These are phyloP conservation scores for Hydrotaea diabolus DNA, from an alignment of 2,888 invertebrate species.

Conservation along the genomic window DNA sequence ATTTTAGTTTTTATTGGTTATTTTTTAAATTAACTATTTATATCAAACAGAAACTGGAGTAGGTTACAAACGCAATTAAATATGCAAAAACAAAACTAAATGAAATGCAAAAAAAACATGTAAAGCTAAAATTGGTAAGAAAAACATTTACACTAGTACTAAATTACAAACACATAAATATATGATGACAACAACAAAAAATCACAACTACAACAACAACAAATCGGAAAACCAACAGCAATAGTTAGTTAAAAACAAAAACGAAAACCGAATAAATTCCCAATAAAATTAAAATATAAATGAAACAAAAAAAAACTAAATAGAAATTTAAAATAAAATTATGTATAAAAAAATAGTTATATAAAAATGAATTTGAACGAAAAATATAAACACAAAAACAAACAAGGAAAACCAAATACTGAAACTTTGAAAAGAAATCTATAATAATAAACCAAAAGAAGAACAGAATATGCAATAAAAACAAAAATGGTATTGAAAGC, in stretches of 20 bases:
- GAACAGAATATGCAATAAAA: slow-evolving; percentile 69
- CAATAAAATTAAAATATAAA: slow-evolving; percentile 42
- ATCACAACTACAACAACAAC: slow-evolving; percentile 1
- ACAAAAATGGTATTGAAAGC: slow-evolving; percentile 61
- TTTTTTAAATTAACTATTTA: slow-evolving; percentile 37
- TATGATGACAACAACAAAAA: slow-evolving; percentile 15
- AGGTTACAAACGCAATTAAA: slow-evolving; percentile 17
- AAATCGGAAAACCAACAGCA: slow-evolving; percentile 50
- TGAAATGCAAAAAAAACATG: slow-evolving; percentile 9
- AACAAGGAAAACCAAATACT: slow-evolving; percentile 69
- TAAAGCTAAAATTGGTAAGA: slow-evolving; percentile 11
- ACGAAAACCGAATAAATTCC: slow-evolving; percentile 34
- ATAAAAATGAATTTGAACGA: slow-evolving; percentile 42
- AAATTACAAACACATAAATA: slow-evolving; percentile 26
- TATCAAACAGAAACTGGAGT: slow-evolving; percentile 18
- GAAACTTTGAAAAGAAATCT: slow-evolving; percentile 68
- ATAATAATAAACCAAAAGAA: slow-evolving; percentile 52
- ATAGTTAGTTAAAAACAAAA: slow-evolving; percentile 49
- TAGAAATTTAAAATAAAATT: slow-evolving; percentile 66
- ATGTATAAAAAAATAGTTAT: slow-evolving; percentile 11
- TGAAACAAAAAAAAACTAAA: slow-evolving; percentile 43
- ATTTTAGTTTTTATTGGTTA: slow-evolving; percentile 23
- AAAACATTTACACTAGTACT: not conserved
- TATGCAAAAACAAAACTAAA: not conserved
- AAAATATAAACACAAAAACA: slow-evolving; percentile 54